phyloP scores from a whole-genome alignment of 1,140 invertebrate genomes.

The Ceratosolen solmsi region DNA sequence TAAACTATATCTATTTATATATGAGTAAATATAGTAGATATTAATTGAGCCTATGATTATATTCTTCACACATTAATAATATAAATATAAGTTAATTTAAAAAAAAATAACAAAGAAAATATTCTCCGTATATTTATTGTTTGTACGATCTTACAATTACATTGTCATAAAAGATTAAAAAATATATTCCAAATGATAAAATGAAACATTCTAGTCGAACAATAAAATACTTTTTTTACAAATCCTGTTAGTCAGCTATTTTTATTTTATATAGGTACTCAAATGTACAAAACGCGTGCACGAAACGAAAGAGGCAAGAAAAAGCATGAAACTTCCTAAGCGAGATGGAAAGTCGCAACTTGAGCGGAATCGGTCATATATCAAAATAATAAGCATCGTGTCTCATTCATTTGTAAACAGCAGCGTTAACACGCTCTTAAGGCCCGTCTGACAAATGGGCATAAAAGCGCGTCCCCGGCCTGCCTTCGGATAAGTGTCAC shows the following conservation, averaged over 20 bases:
- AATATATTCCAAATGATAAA: background rate
- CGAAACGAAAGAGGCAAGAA: background rate
- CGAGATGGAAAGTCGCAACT: background rate
- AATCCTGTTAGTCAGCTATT: background rate
- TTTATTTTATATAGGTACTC: background rate
- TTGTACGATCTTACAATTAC: background rate
- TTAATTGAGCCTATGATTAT: too few relatives aligned
- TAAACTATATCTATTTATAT: too few relatives aligned
- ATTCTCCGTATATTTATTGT: too few relatives aligned
- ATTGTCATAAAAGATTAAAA: background rate
- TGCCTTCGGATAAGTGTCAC: conserved; percentile 10
- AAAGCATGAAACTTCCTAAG: background rate
- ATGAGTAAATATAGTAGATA: too few relatives aligned
- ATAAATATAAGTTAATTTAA: too few relatives aligned
- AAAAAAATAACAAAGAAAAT: too few relatives aligned
- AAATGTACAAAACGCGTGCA: background rate
- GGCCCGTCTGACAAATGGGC: background rate
- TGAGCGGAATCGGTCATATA: background rate
- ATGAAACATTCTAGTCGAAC: background rate
- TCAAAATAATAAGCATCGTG: conserved; percentile 36
- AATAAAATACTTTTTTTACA: background rate
- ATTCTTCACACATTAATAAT: too few relatives aligned
- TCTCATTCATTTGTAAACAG: conserved; percentile 31
- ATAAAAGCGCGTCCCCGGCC: background rate
- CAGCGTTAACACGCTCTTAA: background rate